Base-by-base conservation (phyloP, 2,797 vertebrate species). In the Enteromius paludinosus region DNA sequence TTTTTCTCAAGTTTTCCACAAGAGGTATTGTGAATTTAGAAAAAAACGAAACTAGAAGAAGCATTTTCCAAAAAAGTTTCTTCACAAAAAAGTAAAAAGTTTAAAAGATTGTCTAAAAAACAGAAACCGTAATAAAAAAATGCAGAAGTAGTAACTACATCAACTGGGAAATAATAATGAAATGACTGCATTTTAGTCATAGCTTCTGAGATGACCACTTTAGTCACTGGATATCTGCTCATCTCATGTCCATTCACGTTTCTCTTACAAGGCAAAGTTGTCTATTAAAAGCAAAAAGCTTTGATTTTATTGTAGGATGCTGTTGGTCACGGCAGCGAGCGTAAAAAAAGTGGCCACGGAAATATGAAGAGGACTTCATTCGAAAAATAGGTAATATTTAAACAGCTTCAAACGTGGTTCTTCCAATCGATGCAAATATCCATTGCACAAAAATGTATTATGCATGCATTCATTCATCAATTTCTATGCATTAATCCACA, bases 221-320 rank as follows among this genome's bases (percentile, higher is more conserved):
- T 18, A 18, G 66, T 64, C 35, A 74, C 17, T 59, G 61, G 14
- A 15, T 38, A 80, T 52, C 38, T 4, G 12, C 76, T 59, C 20
- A 56, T 72, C 76, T 43, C 15, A 8, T 54, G 43, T 72, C 82
- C 66, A 78, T 72, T 38, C 33, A 72, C 47, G 76, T 17, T n/a
- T 38, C 15, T 71, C 28, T 47, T 61, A 23, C 25, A 83, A 69
- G 45, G 52, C 25, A 62, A 43, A 54, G 6, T 8, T 9, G 8
- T 38, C 49, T 56, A 23, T 59, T 52, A 52, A 33, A 30, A 49
- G 25, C 3, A 45, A 15, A 69, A 25, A 4, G 38, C 38, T 69
- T 69, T 47, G 43, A 33, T 12, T 71, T 49, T 52, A 33, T 33
- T 52, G 18, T 52, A 5, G 15, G 4, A 5, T 20, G 69, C 25